These are phyloP conservation scores for Philypnodon macrostomus DNA, from an alignment of 2,797 vertebrate species.

Conservation along the genomic window DNA sequence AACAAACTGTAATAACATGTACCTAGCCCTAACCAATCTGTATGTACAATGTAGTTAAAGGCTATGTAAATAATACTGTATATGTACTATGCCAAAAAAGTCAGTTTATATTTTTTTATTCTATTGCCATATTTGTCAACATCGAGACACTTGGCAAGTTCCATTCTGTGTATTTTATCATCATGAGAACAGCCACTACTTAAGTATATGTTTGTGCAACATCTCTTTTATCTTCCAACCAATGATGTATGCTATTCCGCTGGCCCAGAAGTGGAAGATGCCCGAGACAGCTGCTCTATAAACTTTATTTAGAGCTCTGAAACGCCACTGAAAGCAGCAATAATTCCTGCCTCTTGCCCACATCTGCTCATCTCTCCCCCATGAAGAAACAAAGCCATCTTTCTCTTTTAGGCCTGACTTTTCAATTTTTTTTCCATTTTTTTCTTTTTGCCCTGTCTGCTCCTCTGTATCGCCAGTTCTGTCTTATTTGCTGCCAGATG, in stretches of 20 bases:
- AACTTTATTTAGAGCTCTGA: conserved; percentile 36
- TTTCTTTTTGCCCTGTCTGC: conserved; percentile 16
- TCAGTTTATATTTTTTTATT: too few relatives aligned
- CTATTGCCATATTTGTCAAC: too few relatives aligned
- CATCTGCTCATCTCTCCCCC: conserved; percentile 56
- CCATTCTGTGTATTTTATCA: too few relatives aligned
- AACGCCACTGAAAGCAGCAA: conserved; percentile 42
- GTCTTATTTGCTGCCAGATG: conserved; percentile 61
- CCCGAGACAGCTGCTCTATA: conserved; percentile 41
- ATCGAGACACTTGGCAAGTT: too few relatives aligned
- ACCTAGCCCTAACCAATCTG: too few relatives aligned
- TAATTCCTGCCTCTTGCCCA: conserved; percentile 35
- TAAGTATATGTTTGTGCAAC: neutral
- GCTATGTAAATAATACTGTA: too few relatives aligned
- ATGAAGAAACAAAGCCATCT: conserved; percentile 42
- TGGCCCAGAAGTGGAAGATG: conserved; percentile 3
- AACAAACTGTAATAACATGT: too few relatives aligned
- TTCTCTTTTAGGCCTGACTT: conserved; percentile 27
- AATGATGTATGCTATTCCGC: neutral
- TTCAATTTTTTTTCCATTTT: conserved; percentile 10
- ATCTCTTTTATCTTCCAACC: neutral
- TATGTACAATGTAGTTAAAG: too few relatives aligned
- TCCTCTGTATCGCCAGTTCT: conserved; percentile 30
- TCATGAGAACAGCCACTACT: neutral
- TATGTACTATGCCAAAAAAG: too few relatives aligned